Conservation (phyloP, 2,888 invertebrate genomes). For the Pollenia angustigena region DNA sequence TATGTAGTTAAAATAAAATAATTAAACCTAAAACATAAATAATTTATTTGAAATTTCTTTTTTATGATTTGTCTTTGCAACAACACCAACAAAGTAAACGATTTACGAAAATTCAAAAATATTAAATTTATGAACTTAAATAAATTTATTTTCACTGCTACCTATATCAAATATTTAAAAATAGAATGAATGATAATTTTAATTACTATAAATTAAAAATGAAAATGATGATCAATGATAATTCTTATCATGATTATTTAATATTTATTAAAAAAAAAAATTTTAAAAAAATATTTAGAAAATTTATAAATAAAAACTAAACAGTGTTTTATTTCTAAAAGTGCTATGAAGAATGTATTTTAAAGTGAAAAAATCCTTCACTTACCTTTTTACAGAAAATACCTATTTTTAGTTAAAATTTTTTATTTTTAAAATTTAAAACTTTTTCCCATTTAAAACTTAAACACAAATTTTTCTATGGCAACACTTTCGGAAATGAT, state of each 20-base stretch:
- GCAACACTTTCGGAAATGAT: no score
- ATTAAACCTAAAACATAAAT: constrained; percentile 11
- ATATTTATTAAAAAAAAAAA: constrained; percentile 52
- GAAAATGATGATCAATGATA: constrained; percentile 24
- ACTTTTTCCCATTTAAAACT: no score
- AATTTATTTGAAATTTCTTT: constrained; percentile 23
- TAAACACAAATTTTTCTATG: no score
- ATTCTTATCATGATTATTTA: constrained; percentile 51
- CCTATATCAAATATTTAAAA: background rate
- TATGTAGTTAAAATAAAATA: constrained; percentile 20
- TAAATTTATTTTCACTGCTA: constrained; percentile 53
- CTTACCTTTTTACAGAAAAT: no score
- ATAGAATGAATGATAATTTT: constrained; percentile 46
- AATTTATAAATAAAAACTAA: constrained; percentile 47
- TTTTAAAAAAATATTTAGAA: constrained; percentile 35
- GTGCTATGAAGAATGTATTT: no score
- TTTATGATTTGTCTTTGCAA: constrained; percentile 19
- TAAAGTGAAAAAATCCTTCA: no score
- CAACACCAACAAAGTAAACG: background rate
- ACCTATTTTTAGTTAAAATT: no score
- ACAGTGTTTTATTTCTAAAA: constrained; percentile 34
- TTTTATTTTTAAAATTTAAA: no score
- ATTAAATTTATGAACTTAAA: constrained; percentile 34
- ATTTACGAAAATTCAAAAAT: constrained; percentile 22
- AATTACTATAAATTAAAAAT: constrained; percentile 7